Percentiles rank a stretch among this genome's conserved stretches.
Evolutionary conservation across 2,797 vertebrate species (phyloP).

Genomic region (Sitta carolinensis): DNA sequence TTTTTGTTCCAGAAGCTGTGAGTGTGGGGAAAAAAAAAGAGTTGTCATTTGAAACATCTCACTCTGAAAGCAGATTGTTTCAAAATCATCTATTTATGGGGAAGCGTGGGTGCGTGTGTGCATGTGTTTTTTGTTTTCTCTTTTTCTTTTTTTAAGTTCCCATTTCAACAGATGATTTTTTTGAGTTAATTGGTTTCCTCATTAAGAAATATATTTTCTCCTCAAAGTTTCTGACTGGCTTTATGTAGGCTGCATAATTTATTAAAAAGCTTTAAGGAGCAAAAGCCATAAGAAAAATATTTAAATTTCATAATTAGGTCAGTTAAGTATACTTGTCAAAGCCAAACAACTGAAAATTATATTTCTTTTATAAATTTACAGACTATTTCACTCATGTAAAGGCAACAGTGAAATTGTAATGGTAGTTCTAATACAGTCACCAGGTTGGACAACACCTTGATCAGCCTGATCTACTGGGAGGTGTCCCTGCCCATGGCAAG

Average conservation of each 20-base stretch:
- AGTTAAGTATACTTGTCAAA: not conserved
- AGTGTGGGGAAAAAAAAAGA: not conserved
- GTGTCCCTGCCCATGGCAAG: not conserved
- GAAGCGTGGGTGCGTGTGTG: not conserved
- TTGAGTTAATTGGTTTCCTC: not conserved
- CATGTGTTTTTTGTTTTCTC: not conserved
- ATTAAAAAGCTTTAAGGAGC: not conserved
- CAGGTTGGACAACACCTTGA: not conserved
- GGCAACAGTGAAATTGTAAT: not conserved
- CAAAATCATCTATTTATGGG: not conserved
- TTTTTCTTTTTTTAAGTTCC: not conserved
- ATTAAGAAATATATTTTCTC: not conserved
- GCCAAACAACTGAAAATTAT: not conserved
- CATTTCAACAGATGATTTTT: not conserved
- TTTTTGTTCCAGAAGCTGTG: not conserved
- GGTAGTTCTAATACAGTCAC: accelerated
- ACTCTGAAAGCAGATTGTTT: not conserved
- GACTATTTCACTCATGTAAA: not conserved
- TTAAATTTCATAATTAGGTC: not conserved
- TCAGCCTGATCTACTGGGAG: not conserved
- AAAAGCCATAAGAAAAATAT: not conserved
- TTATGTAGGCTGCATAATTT: not conserved
- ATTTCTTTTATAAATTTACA: not conserved
- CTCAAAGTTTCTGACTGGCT: not conserved
- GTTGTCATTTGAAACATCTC: not conserved